Conservation (phyloP, 2,888 invertebrate genomes). For the Hydriomena furcata region DNA sequence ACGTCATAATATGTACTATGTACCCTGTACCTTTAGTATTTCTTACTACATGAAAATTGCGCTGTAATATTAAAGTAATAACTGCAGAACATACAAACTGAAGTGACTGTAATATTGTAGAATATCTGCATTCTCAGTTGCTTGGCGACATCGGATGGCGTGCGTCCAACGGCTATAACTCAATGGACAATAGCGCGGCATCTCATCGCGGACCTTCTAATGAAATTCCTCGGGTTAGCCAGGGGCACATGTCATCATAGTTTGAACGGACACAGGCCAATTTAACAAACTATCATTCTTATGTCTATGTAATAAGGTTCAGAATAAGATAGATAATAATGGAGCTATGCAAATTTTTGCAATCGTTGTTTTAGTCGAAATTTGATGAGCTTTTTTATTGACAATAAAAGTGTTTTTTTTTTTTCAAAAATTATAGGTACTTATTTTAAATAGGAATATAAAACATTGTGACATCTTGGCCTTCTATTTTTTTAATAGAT, state of each 20-base stretch:
- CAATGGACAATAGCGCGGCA: conserved; percentile 71
- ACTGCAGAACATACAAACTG: too few species aligned
- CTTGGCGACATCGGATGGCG: conserved; percentile 40
- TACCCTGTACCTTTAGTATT: too few species aligned
- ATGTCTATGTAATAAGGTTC: conserved; percentile 1
- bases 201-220: conserved; percentile 65
- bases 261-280: conserved; percentile 16
- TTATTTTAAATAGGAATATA: too few species aligned
- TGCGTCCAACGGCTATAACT: conserved; percentile 63
- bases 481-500: too few species aligned
- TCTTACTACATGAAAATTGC: too few species aligned
- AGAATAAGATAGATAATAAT: neutral
- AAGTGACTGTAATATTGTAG: neutral
- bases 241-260: conserved; percentile 39
- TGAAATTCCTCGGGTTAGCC: conserved; percentile 71
- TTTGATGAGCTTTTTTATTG: conserved; percentile 13
- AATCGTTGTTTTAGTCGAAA: conserved; percentile 14
- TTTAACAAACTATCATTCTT: conserved; percentile 6
- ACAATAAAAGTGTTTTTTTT: conserved; percentile 8
- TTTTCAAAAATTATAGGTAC: too few species aligned
- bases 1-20: too few species aligned
- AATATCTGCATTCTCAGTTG: conserved; percentile 20
- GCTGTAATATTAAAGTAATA: too few species aligned
- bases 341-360: conserved; percentile 9
- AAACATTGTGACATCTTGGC: too few species aligned